Evolutionary conservation across 2,888 invertebrate species (phyloP).

Genomic region (Argyresthia goedartella): DNA sequence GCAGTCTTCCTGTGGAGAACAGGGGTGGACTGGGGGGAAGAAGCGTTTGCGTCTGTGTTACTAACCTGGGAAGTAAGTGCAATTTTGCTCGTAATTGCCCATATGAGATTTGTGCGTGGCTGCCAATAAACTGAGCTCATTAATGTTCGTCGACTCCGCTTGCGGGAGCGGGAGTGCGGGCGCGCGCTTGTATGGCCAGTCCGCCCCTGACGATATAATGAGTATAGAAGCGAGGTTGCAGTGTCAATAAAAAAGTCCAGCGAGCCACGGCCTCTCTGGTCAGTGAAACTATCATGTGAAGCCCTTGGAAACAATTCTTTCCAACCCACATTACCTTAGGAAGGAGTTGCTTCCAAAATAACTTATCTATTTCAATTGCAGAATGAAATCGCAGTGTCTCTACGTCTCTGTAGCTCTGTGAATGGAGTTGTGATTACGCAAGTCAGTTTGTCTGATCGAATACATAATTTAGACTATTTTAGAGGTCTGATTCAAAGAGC

Average conservation of each 20-base stretch:
- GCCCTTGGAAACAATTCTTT: neutral
- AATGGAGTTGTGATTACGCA: no score
- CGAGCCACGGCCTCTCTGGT: conserved; percentile 31
- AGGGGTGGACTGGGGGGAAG: conserved; percentile 68
- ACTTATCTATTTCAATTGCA: conserved; percentile 18
- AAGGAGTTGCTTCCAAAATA: neutral
- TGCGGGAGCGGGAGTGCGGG: conserved; percentile 68
- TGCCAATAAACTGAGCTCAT: conserved; percentile 72
- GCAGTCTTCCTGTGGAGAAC: conserved; percentile 68
- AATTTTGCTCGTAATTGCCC: conserved; percentile 71
- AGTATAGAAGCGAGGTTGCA: conserved; percentile 70
- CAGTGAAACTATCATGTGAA: conserved; percentile 60
- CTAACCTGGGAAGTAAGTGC: conserved; percentile 72
- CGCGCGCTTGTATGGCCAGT: conserved; percentile 72
- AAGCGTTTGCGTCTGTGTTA: conserved; percentile 66
- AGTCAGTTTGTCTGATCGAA: neutral
- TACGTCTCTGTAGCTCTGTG: conserved; percentile 16
- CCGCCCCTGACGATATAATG: conserved; percentile 73
- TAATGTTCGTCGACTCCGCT: conserved; percentile 71
- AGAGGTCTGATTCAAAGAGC: conserved; percentile 1
- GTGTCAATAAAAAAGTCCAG: conserved; percentile 1
- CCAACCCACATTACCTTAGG: neutral
- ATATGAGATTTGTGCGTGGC: conserved; percentile 72
- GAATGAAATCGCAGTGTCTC: conserved; percentile 39
- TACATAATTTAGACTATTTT: neutral